Base-by-base conservation (phyloP, 2,113 vertebrate species). In the Notarius quadriscutis region DNA sequence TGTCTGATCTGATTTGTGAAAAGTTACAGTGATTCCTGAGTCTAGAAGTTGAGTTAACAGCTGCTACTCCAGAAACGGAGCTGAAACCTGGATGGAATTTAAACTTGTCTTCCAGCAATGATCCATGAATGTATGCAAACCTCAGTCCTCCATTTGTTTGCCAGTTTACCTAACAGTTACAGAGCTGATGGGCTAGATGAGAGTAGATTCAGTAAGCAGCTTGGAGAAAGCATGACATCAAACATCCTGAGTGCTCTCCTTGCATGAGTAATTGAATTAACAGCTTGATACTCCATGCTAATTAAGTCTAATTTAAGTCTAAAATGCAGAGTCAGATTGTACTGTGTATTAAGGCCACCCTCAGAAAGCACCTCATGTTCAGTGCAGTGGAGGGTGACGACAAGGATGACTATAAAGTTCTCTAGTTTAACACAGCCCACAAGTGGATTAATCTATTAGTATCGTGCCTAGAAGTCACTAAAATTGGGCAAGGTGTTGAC, bases 201-300 rank as follows among this genome's bases (percentile, higher is more conserved):
- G 30, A 69, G 7, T 3, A 17, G 25, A 55, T 86, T 53, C 75
- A 67, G 9, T 48, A 41, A 53, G 34, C 67, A 72, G 25, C 58
- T 58, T 63, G 67, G 27, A 82, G 53, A 65, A 81, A 84, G 53
- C 34, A 57, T 65, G 57, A 57, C 75, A 72, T 77, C 67, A 53
- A 25, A 30, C 77, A 80, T 27, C 17, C 77, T 60, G 51, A 81
- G 15, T 58, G 67, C 60, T 48, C 60, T 90, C 34, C 0, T 11
- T 87, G 30, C 51, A 90, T 79, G 82, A 86, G 51, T 74, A 86
- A 88, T 60, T 85, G 55, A 65, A 81, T 86, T 63, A 88, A 83
- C n/a, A 71, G 72, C n/a, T 62, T 87, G 57, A 27, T n/a, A 77
- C 69, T 71, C 63, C 48, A 5, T 86, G 77, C 77, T 51, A 51